Conservation (phyloP, 2,113 vertebrate genomes). For the Panthera tigris region DNA sequence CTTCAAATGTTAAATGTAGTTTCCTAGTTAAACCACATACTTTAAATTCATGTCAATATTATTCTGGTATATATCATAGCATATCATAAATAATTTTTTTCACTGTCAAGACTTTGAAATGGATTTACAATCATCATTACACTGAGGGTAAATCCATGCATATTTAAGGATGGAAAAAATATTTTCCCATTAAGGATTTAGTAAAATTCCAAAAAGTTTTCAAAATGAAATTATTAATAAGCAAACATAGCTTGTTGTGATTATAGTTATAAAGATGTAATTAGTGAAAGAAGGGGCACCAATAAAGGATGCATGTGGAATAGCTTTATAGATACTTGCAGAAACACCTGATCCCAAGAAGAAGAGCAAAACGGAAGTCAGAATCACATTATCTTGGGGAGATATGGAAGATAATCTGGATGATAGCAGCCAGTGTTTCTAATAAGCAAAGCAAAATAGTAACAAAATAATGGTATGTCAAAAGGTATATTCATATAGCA, state of each 20-base stretch:
- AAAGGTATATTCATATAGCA: neutral
- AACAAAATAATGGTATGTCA: neutral
- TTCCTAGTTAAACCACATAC: neutral
- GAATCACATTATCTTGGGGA: neutral
- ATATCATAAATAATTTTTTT: neutral
- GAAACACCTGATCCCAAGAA: neutral
- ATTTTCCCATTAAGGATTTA: neutral
- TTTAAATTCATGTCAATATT: neutral
- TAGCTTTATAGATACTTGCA: neutral
- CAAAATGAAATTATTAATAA: neutral
- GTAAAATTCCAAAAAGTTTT: neutral
- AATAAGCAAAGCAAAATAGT: neutral
- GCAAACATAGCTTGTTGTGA: neutral
- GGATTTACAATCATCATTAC: neutral
- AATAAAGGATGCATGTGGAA: neutral
- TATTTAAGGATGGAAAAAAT: neutral
- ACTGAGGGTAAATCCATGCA: neutral
- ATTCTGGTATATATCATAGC: neutral
- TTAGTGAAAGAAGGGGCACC: neutral
- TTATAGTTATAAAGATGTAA: neutral
- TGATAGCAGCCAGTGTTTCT: neutral
- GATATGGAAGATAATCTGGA: neutral
- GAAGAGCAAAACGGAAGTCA: neutral
- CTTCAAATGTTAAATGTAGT: neutral
- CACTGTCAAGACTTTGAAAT: neutral